Base-by-base conservation (phyloP, 2,888 invertebrate species). In the Thereva nobilitata region DNA sequence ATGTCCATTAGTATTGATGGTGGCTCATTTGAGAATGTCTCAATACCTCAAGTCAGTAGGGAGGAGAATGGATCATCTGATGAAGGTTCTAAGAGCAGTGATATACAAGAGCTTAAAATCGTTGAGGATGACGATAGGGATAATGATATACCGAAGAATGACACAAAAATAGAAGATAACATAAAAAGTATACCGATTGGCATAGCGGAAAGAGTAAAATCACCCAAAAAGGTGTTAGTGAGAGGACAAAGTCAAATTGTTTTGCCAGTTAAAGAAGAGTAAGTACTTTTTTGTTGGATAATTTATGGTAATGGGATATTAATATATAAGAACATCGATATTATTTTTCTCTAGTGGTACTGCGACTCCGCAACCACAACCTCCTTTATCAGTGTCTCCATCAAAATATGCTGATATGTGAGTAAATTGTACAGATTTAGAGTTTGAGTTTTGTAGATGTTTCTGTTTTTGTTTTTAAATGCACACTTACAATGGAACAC, bases 231-330 rank as follows among this genome's bases (percentile, higher is more conserved):
- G 68, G 23, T 23, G 9, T 66, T 80, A 41, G 47, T 75, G 8
- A 76, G 81, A 3, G 80, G 80, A 44, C 75, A 77, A 50, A 80
- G 80, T 70, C 78, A 80, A 41, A 57, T 76, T 61, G 77, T 78
- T 40, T 69, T 80, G 66, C 75, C 75, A n/a, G 72, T 77, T 2
- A 79, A 75, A 67, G 75, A 75, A 70, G 73, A 76, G 81, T 81
- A 77, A 80, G 81, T 79, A 38, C 3, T 34, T 10, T 52, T 4
- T 10, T 69, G 72, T 64, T 37, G 54, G n/a, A 45, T 57, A 50
- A 4, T 9, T 41, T 1, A 40, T 40, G 5, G 41, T 49, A 40
- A 50, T 61, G 40, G 6, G 41, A 50, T 23, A 41, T 9, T 2
- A 52, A 52, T 12, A 9, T 4, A 23, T 6, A 52, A 8, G 6